These are phyloP conservation scores for Drosophila stalkeri DNA, from an alignment of 2,888 invertebrate species.

Conservation along the genomic window DNA sequence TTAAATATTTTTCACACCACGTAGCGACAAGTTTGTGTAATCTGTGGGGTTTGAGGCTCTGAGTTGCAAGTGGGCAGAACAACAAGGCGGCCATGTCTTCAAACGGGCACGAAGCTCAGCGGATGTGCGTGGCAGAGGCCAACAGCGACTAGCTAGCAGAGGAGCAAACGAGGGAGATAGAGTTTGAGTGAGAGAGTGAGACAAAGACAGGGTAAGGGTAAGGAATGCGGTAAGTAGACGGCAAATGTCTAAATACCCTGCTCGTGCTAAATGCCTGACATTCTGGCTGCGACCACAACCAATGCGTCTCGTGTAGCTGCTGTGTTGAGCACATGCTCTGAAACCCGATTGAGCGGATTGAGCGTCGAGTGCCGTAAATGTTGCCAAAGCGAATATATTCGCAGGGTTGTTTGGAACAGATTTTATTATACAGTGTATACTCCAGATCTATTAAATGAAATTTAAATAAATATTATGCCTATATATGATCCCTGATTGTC, in stretches of 20 bases:
- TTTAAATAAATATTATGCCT: too few relatives aligned
- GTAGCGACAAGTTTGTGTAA: constrained; percentile 76
- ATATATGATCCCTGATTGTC: too few relatives aligned
- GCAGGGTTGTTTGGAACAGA: not conserved
- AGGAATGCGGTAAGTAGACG: constrained; percentile 61
- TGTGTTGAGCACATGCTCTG: constrained; percentile 5
- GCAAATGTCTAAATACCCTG: constrained; percentile 79
- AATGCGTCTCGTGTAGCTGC: constrained; percentile 34
- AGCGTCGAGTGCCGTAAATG: constrained; percentile 8
- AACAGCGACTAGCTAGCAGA: constrained; percentile 11
- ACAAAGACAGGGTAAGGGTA: not conserved
- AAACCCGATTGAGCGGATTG: constrained; percentile 19
- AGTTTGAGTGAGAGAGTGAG: not conserved
- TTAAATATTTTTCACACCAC: constrained; percentile 81
- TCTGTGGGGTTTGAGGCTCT: constrained; percentile 17
- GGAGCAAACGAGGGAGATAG: constrained; percentile 12
- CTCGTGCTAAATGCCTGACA: constrained; percentile 75
- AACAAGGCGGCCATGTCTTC: constrained; percentile 45
- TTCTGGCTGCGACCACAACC: constrained; percentile 68
- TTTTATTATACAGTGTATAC: not conserved
- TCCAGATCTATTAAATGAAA: too few relatives aligned
- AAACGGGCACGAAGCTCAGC: constrained; percentile 57
- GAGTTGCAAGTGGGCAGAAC: constrained; percentile 21
- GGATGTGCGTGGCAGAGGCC: constrained; percentile 72
- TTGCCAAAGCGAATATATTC: not conserved